These are phyloP conservation scores for Puma concolor DNA, from an alignment of 2,113 vertebrate species.

Conservation along the genomic window DNA sequence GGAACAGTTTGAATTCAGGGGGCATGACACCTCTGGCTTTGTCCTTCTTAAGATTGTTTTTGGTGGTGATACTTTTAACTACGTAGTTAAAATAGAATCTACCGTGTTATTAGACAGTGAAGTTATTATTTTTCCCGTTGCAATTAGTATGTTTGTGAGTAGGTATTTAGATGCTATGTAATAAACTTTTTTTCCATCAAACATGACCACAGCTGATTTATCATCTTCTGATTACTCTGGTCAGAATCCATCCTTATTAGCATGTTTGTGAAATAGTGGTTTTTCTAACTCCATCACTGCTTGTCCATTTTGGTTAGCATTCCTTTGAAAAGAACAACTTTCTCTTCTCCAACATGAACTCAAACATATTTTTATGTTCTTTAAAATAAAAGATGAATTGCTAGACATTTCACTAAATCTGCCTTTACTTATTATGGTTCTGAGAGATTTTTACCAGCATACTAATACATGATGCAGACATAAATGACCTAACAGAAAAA, in stretches of 20 bases:
- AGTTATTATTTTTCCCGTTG: conserved; percentile 7
- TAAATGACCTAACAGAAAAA: background rate
- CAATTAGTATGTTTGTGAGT: background rate
- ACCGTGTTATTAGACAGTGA: background rate
- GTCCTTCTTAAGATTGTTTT: background rate
- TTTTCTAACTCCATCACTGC: background rate
- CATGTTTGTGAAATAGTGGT: background rate
- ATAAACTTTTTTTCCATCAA: background rate
- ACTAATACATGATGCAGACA: background rate
- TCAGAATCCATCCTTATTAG: background rate
- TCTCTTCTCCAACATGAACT: background rate
- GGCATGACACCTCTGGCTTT: background rate
- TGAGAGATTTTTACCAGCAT: background rate
- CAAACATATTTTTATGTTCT: background rate
- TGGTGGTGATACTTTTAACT: background rate
- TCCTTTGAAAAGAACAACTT: background rate
- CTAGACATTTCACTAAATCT: background rate
- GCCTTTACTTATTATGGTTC: background rate
- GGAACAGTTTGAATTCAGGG: background rate
- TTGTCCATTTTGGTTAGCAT: background rate
- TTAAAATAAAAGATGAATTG: background rate
- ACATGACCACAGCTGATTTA: background rate
- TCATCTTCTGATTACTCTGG: background rate
- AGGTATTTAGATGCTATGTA: background rate
- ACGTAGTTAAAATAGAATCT: background rate